Base-by-base conservation (phyloP, 2,888 invertebrate genomes). In the Spodoptera exigua region DNA sequence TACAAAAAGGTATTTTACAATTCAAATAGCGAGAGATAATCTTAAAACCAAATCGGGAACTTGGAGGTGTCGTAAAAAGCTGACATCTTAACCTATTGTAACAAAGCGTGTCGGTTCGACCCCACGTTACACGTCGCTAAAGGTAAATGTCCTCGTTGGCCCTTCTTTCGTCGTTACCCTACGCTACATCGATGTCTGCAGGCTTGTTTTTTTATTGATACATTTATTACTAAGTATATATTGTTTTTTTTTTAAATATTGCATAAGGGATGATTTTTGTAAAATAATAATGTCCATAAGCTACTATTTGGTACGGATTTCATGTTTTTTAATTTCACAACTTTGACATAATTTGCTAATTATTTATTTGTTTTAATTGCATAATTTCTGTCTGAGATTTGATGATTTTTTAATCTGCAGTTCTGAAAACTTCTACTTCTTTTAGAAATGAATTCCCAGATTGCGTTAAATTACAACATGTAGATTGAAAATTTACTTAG, bases 111-210 rank as follows among this genome's bases (percentile, higher is more conserved):
- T 41, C 45, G 34, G 11, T 51, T 12, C 56, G 37, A 54, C 55
- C 53, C 57, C 63, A 53, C 45, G 47, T 60, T 56, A 13, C 41
- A 43, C 64, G 52, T 62, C 64, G 51, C 46, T 59, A 17, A 40
- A 43, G 53, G 69, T 59, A 72, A 68, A 75, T 59, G 60, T 58
- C 73, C 56, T 27, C 54, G 57, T 27, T 27, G 21, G 21, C 37
- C 35, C 44, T 14, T 34, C 51, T 9, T 14, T 37, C 57, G 39
- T 63, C 53, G 73, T 44, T 48, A 60, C 71, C 69, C 65, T 56
- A 54, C 35, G 43, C 48, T 21, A 48, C 40, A 45, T 13, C 27
- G 27, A 47, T 40, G 16, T 54, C 35, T 53, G 27, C 35, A 53
- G 43, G 64, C 9, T 47, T 45, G 45, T 17, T 66, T 71, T 65